These are phyloP conservation scores for Hypomesus transpacificus DNA, from an alignment of 2,113 vertebrate genomes.

Conservation along the genomic window DNA sequence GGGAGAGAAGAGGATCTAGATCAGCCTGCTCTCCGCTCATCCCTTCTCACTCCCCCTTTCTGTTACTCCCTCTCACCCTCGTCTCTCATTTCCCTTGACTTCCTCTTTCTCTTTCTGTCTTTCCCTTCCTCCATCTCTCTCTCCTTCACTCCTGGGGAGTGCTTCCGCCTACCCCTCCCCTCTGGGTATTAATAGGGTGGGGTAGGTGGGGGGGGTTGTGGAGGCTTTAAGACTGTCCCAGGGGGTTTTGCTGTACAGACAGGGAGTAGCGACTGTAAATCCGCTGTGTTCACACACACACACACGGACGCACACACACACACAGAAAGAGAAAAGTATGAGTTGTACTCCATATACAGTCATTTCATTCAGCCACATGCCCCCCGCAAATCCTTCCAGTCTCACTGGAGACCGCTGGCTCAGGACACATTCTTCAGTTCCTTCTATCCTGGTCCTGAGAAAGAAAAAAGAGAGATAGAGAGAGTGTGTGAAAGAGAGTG, in stretches of 20 bases:
- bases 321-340: background rate
- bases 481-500: no score
- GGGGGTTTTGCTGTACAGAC: constrained; percentile 1
- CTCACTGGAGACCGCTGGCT: background rate
- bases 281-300: constrained; percentile 16
- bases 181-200: constrained; percentile 60
- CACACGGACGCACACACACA: background rate
- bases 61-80: constrained; percentile 14
- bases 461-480: no score
- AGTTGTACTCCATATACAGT: background rate
- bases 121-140: constrained; percentile 12
- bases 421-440: background rate
- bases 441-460: background rate
- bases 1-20: constrained; percentile 48
- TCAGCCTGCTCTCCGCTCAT: constrained; percentile 57
- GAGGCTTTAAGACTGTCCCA: constrained; percentile 49
- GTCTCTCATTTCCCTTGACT: background rate
- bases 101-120: background rate
- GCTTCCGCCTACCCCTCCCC: constrained; percentile 68
- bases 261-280: constrained; percentile 33
- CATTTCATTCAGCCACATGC: background rate
- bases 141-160: constrained; percentile 11
- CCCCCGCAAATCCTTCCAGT: background rate
- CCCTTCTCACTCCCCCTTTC: constrained; percentile 32
- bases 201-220: constrained; percentile 33